These are phyloP conservation scores for Campylomormyrus numenius DNA, from an alignment of 2,113 vertebrate species.

Conservation along the genomic window DNA sequence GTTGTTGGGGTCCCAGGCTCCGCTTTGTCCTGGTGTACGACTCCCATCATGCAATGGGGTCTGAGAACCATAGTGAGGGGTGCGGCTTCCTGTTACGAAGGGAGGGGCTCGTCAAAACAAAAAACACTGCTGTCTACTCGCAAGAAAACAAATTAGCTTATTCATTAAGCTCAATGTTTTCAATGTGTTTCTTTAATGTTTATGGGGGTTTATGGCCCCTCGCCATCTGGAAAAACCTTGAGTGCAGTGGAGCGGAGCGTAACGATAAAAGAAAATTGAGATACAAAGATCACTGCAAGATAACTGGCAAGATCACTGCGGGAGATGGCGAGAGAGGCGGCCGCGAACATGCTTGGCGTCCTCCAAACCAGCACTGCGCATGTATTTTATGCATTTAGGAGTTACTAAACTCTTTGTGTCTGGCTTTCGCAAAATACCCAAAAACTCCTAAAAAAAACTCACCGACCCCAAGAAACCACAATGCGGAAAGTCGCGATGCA, in stretches of 20 bases:
- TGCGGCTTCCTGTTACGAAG: slow-evolving; percentile 67
- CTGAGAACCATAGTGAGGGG: slow-evolving; percentile 87
- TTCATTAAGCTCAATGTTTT: background rate
- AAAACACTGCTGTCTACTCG: background rate
- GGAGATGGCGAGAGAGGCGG: background rate
- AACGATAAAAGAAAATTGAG: background rate
- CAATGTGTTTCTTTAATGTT: background rate
- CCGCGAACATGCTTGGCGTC: background rate
- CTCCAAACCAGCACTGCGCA: background rate
- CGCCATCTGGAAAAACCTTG: background rate
- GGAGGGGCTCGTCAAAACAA: background rate
- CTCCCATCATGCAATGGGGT: slow-evolving; percentile 87
- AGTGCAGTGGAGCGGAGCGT: background rate
- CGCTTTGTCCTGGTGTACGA: slow-evolving; percentile 86
- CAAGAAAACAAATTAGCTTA: background rate
- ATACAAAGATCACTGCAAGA: background rate
- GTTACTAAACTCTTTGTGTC: background rate
- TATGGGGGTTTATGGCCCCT: background rate
- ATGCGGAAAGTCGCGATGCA: background rate
- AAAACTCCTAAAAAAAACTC: background rate
- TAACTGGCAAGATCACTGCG: no score
- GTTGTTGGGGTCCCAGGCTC: slow-evolving; percentile 90
- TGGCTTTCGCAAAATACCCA: background rate
- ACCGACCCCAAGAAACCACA: background rate
- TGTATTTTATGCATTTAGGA: background rate